Base-by-base conservation (phyloP, 1,140 invertebrate genomes). In the Drosophila kurseongensis region DNA sequence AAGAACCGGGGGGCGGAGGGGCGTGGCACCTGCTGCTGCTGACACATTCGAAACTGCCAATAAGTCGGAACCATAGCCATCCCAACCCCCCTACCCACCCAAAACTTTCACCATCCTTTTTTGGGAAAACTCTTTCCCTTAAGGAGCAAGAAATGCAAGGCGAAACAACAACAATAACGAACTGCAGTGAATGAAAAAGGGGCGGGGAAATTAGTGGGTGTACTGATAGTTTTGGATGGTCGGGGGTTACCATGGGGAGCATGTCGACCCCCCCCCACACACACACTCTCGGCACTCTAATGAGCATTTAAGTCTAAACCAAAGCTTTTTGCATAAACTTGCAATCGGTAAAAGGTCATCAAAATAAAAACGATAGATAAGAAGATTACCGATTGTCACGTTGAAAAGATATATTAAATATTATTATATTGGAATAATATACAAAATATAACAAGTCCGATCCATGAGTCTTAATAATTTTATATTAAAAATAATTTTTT, bases 41-140 rank as follows among this genome's bases (percentile, higher is more conserved):
- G 82, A 88, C 82, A 88, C 75, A 86, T 86, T 71, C 38, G 67
- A 88, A 88, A 82, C 83, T 86, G 83, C 83, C 83, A 86, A 88
- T 88, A 86, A 88, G 83, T 81, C 78, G 56, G 60, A 48, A 13
- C 12, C 42, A 32, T 27, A 48, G 27, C n/a, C 45, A 29, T 18
- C 4, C 7, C 1, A 18, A 23, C 18, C 4, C 5, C 12, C 29
- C 52, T 27, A 14, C 36, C 10, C 27, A 23, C 23, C 23, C 3
- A 29, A 18, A 29, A 12, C 23, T 23, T 23, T 23, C 10, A 40
- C 4, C 12, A 54, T 14, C 45, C 50, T 36, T 14, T 60, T 48
- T 38, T 41, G 16, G 23, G n/a, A 27, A 23, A 38, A 36, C 41
- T 38, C 42, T 44, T 18, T 29, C 13, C 36, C 36, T 41, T 23